Percentiles rank a stretch among this genome's conserved stretches.
phyloP scores from a whole-genome alignment of 2,797 vertebrate genomes.

The Lepilemur septentrionalis region DNA sequence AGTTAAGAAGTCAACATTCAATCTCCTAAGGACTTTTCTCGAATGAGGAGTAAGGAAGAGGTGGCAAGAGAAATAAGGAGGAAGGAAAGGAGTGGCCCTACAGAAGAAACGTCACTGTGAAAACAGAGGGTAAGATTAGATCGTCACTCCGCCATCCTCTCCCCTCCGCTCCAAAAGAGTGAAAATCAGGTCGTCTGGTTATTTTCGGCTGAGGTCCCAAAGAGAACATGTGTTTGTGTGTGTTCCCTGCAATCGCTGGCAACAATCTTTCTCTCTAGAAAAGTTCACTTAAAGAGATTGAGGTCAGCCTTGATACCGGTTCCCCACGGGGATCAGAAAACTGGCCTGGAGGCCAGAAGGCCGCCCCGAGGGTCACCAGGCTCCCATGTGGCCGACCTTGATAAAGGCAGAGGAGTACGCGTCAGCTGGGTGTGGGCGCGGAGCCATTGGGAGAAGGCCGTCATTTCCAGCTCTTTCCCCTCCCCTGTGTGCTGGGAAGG shows the following conservation, averaged over 20 bases:
- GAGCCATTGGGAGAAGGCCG: not conserved
- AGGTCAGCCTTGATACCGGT: slow-evolving; percentile 68
- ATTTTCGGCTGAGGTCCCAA: not conserved
- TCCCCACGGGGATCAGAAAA: slow-evolving; percentile 65
- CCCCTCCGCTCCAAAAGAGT: not conserved
- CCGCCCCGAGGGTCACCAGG: slow-evolving; percentile 66
- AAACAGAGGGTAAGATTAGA: not conserved
- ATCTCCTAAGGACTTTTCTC: not conserved
- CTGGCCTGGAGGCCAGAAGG: slow-evolving; percentile 72
- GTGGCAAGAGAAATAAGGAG: not conserved
- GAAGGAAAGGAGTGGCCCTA: not conserved
- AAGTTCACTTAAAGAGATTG: slow-evolving; percentile 80
- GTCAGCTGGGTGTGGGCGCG: not conserved
- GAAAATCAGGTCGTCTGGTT: not conserved
- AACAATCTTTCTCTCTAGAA: slow-evolving; percentile 49
- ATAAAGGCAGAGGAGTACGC: slow-evolving; percentile 41
- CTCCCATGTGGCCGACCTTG: slow-evolving; percentile 60
- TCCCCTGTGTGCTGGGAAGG: not conserved
- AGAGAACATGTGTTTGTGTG: not conserved
- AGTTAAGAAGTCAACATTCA: not conserved
- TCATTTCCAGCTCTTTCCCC: not conserved
- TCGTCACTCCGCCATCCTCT: not conserved
- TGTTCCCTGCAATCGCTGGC: not conserved
- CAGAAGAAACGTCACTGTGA: not conserved
- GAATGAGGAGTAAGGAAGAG: not conserved